phyloP scores from a whole-genome alignment of 1,140 invertebrate genomes.

The Papilio xuthus region DNA sequence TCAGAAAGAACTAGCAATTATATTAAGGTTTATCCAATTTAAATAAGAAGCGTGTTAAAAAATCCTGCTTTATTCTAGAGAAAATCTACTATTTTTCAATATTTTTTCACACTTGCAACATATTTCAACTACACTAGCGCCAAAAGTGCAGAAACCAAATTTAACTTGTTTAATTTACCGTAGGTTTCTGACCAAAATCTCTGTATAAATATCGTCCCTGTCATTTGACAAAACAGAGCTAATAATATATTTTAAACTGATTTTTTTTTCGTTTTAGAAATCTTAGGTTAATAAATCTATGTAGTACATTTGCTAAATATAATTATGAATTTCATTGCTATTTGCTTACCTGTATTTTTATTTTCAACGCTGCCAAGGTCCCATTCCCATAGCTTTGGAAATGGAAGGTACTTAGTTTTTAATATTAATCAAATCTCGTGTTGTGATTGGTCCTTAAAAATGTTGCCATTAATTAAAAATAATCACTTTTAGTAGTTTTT shows the following conservation, averaged over 20 bases:
- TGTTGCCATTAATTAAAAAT: background rate
- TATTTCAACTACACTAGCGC: background rate
- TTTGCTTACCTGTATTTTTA: slow-evolving; percentile 74
- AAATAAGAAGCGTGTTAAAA: too few species aligned
- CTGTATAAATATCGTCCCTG: too few species aligned
- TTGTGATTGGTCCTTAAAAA: background rate
- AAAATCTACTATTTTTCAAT: background rate
- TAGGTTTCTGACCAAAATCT: too few species aligned
- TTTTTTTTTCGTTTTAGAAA: background rate
- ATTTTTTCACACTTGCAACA: background rate
- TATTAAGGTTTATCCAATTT: too few species aligned
- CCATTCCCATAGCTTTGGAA: slow-evolving; percentile 79
- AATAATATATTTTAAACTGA: background rate
- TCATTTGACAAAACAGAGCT: too few species aligned
- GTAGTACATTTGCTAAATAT: slow-evolving; percentile 14
- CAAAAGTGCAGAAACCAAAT: background rate
- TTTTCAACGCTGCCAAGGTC: slow-evolving; percentile 77
- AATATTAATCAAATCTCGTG: slow-evolving; percentile 43
- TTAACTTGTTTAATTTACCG: too few species aligned
- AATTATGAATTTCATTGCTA: slow-evolving; percentile 53
- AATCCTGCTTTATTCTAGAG: too few species aligned
- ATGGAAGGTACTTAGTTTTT: slow-evolving; percentile 74
- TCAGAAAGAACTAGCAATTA: background rate
- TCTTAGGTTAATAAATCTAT: too few species aligned
- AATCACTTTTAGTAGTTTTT: background rate